These are phyloP conservation scores for Aldrovandia affinis DNA, from an alignment of 2,797 vertebrate species.

Conservation along the genomic window DNA sequence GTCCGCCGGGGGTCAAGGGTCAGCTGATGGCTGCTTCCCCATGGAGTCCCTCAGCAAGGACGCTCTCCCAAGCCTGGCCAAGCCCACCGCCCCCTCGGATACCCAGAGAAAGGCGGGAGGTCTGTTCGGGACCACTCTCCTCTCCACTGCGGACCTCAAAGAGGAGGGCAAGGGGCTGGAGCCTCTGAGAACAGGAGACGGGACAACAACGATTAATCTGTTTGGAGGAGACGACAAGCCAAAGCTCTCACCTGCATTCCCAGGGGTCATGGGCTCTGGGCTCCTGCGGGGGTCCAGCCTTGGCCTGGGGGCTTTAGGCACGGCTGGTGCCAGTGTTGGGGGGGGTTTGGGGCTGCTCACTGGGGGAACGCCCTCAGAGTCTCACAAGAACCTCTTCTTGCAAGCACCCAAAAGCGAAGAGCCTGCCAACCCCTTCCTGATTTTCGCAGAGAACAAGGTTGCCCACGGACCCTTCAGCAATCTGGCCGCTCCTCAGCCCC, in stretches of 20 bases:
- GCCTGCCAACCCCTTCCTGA: constrained; percentile 91
- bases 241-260: constrained; percentile 85
- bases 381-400: constrained; percentile 94
- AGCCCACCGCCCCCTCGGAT: constrained; percentile 67
- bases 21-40: constrained; percentile 89
- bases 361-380: constrained; percentile 77
- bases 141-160: constrained; percentile 43
- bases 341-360: constrained; percentile 72
- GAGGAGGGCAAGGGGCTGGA: constrained; percentile 81
- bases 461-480: constrained; percentile 84
- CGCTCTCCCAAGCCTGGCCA: constrained; percentile 78
- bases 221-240: constrained; percentile 76
- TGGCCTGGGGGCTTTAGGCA: constrained; percentile 45
- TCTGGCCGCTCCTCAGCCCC: constrained; percentile 61
- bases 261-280: constrained; percentile 65
- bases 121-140: constrained; percentile 51
- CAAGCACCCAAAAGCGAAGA: constrained; percentile 87
- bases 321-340: constrained; percentile 48
- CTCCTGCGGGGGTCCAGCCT: constrained; percentile 57
- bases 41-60: constrained; percentile 86
- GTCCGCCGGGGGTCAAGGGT: constrained; percentile 81
- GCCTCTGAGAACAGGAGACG: constrained; percentile 78
- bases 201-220: constrained; percentile 78
- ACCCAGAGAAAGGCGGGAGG: constrained; percentile 68
- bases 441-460: constrained; percentile 83